phyloP scores from a whole-genome alignment of 1,140 invertebrate genomes.

The Drosophila orosa region DNA sequence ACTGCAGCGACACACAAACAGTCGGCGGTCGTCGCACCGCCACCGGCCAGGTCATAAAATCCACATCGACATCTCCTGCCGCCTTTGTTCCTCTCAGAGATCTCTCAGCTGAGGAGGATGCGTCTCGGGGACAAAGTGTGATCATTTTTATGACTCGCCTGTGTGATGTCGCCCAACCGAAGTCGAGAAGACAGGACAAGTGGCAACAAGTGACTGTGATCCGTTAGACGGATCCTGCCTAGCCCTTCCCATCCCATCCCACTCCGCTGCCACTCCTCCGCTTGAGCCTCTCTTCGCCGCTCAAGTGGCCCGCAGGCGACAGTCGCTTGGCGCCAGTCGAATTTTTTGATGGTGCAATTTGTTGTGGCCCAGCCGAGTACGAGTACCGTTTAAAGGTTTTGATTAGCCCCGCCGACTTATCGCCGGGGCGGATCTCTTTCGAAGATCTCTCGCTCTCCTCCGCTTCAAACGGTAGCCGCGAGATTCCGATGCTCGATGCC shows the following conservation, averaged over 20 bases:
- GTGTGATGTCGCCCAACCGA: slow-evolving; percentile 63
- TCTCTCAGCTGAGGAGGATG: slow-evolving; percentile 33
- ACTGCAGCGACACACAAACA: slow-evolving; percentile 53
- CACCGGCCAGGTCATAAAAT: slow-evolving; percentile 60
- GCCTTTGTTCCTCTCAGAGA: slow-evolving; percentile 52
- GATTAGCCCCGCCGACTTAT: slow-evolving; percentile 66
- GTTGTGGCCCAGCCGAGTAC: slow-evolving; percentile 44
- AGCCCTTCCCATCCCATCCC: slow-evolving; percentile 17
- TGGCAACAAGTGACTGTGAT: slow-evolving; percentile 67
- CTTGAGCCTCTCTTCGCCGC: slow-evolving; percentile 12
- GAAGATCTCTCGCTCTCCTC: slow-evolving; percentile 1
- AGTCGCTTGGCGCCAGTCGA: slow-evolving; percentile 69
- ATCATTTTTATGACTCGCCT: slow-evolving; percentile 79
- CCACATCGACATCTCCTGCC: slow-evolving; percentile 35
- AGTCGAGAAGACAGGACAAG: slow-evolving; percentile 53
- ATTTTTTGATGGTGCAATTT: slow-evolving; percentile 63
- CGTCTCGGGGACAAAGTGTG: slow-evolving; percentile 75
- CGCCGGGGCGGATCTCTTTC: slow-evolving; percentile 64
- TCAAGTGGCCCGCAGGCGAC: slow-evolving; percentile 72
- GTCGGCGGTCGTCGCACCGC: slow-evolving; percentile 62
- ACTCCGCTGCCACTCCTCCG: slow-evolving; percentile 8
- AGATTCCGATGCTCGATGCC: slow-evolving; percentile 23
- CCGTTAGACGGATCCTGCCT: slow-evolving; percentile 36
- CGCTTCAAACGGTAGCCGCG: slow-evolving; percentile 46
- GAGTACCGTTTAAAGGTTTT: slow-evolving; percentile 74